Evolutionary conservation across 2,113 vertebrate species (phyloP).

Genomic region (Lophotis ruficrista): DNA sequence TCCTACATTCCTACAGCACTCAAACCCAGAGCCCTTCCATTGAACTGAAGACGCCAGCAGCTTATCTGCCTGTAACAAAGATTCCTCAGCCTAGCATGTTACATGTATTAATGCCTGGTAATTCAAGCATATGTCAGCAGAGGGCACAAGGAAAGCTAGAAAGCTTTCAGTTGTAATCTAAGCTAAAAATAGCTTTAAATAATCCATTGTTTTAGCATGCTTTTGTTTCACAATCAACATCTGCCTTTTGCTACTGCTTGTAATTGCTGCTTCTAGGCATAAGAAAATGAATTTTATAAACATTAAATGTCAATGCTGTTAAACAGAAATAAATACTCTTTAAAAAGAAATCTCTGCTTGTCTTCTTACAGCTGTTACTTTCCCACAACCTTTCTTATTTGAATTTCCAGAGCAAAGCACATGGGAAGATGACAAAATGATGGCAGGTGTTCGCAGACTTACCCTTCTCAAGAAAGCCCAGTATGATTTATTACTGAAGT

Average conservation of each 20-base stretch:
- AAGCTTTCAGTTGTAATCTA: neutral
- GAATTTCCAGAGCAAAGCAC: neutral
- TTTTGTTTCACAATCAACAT: neutral
- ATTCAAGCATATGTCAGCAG: neutral
- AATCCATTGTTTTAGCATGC: neutral
- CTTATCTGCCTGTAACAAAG: neutral
- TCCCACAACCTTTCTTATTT: neutral
- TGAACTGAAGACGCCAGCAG: neutral
- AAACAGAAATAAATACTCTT: neutral
- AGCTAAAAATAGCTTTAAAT: neutral
- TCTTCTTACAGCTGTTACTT: neutral
- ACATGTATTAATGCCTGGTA: neutral
- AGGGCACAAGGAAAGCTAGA: neutral
- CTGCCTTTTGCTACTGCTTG: neutral
- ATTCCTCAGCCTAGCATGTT: neutral
- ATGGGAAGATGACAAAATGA: neutral
- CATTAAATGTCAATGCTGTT: neutral
- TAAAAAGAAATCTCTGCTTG: neutral
- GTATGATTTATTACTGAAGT: neutral
- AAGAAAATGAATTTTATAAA: neutral
- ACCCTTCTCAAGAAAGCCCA: neutral
- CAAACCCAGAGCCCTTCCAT: neutral
- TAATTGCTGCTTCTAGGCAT: neutral
- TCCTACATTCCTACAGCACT: neutral
- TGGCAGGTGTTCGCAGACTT: neutral